phyloP scores from a whole-genome alignment of 2,113 vertebrate species.

The Chionomys nivalis region DNA sequence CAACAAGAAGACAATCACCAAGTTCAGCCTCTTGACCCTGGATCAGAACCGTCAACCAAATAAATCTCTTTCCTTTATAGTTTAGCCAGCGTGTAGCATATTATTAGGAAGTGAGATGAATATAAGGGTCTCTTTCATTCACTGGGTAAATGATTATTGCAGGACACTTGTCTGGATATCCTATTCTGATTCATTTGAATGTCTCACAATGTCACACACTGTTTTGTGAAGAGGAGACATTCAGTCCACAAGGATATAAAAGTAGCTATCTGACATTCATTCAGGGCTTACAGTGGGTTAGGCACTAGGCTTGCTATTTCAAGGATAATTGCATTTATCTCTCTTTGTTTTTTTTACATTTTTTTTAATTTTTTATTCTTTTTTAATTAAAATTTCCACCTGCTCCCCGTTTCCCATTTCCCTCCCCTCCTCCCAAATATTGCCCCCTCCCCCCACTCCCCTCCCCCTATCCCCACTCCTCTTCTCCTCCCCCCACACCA shows the following conservation, averaged over 20 bases:
- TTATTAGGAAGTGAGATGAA: not conserved
- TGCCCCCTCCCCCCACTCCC: too few relatives aligned
- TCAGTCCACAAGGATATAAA: not conserved
- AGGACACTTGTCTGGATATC: not conserved
- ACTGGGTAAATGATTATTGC: not conserved
- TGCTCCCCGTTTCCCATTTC: too few relatives aligned
- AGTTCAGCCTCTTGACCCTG: not conserved
- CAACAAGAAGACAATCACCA: not conserved
- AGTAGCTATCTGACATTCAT: not conserved
- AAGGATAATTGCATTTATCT: not conserved
- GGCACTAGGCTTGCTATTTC: not conserved
- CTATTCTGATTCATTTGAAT: not conserved
- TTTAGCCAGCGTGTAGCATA: not conserved
- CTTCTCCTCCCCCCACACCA: too few relatives aligned
- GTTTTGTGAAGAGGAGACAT: not conserved
- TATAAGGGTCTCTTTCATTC: not conserved
- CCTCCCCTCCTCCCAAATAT: too few relatives aligned
- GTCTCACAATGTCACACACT: not conserved
- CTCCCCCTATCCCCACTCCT: too few relatives aligned
- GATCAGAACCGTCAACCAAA: not conserved
- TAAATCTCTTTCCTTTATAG: not conserved
- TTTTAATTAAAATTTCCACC: too few relatives aligned
- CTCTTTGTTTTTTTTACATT: too few relatives aligned
- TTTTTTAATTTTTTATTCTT: too few relatives aligned
- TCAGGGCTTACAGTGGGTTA: not conserved